phyloP scores from a whole-genome alignment of 2,113 vertebrate species.

The Pangasianodon gigas region DNA sequence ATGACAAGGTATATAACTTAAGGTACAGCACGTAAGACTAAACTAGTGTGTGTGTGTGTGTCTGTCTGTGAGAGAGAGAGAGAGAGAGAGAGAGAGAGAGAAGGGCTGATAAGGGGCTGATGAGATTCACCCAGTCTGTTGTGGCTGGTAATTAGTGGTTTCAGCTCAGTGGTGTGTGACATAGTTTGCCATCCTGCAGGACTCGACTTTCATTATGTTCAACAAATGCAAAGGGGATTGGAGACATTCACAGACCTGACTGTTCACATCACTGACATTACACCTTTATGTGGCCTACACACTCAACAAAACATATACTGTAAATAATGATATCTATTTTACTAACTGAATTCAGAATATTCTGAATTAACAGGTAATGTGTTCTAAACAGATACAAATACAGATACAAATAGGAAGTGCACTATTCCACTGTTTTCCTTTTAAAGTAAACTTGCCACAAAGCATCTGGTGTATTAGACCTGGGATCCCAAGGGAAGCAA shows the following conservation, averaged over 20 bases:
- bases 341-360: neutral
- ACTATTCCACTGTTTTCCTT: neutral
- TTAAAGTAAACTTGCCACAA: neutral
- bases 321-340: neutral
- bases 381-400: neutral
- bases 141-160: conserved; percentile 67
- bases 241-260: neutral
- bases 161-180: conserved; percentile 61
- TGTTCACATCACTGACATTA: neutral
- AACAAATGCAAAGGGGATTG: conserved; percentile 7
- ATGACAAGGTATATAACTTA: neutral
- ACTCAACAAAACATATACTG: neutral
- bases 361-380: neutral
- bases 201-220: conserved; percentile 50
- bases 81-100: neutral
- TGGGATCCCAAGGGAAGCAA: neutral
- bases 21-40: neutral
- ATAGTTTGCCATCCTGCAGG: conserved; percentile 56
- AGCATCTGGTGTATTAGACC: neutral
- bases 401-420: neutral
- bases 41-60: neutral
- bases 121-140: conserved; percentile 60
- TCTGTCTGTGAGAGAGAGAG: neutral
- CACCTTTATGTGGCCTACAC: neutral
- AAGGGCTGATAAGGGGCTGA: conserved; percentile 47